Evolutionary conservation across 53 echinoderm and acorn worm species (phyloP), one percentile per base, ranked within the genome.

Genomic region (Luidia sarsii): DNA sequence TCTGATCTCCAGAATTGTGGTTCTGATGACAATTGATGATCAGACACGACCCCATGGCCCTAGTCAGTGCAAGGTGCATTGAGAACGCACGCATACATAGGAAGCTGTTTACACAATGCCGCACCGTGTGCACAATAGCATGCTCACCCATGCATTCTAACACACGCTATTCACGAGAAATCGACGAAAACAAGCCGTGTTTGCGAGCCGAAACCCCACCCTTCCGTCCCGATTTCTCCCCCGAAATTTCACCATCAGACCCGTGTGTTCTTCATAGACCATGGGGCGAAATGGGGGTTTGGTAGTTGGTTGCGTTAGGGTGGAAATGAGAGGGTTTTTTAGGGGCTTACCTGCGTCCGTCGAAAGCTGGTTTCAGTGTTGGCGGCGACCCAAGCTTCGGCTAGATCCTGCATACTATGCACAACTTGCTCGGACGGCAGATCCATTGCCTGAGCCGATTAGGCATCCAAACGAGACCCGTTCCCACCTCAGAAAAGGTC

Each of bases 381-480:
- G 32, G 82, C 86, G n/a, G 86, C 86, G 20, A 86, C 90, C 90
- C 90, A 90, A 43, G 90, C 90, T 62, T 90, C 90, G 65, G 90
- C 90, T 73, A 90, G 82, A 90, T 86, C 90, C 37, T 90, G 90
- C 82, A 87, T 82, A 51, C 71, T 87, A 66, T 73, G 70, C 3
- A 19, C 67, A 21, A 64, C 84, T 72, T 84, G 84, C 23, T 49
- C 38, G 15, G n/a, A 62, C 36, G 64, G 72, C 48, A 80, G 80
- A 90, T 90, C 90, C 90, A 90, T 90, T 7, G 30, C 52, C 84
- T 72, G 73, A 84, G 84, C 84, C 72, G 73, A 72, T 84, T 72
- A 72, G 25, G 81, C 86, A 61, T 36, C 37, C 46, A 83, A 90
- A 75, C 51, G 59, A 35, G 50, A 60, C 61, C 67, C 29, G 49